Evolutionary conservation across 2,888 invertebrate genomes (phyloP).

Genomic region (Cistogaster globosa): DNA sequence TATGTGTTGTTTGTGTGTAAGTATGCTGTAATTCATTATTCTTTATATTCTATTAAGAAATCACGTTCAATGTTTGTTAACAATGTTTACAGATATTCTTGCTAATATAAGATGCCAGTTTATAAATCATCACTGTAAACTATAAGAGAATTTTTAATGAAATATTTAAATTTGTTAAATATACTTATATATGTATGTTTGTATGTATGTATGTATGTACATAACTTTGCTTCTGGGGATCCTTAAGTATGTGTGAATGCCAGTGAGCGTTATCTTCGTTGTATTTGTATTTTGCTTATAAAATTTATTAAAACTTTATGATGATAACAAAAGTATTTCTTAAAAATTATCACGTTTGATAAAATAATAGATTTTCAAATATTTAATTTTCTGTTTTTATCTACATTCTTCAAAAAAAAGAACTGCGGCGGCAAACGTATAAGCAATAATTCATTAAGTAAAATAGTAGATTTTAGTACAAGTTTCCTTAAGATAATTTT

Average conservation of each 20-base stretch:
- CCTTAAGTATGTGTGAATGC: neutral
- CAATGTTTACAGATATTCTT: constrained; percentile 67
- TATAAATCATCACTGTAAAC: constrained; percentile 40
- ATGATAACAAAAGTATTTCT: neutral
- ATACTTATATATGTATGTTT: neutral
- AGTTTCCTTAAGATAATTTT: no score
- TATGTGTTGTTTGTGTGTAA: neutral
- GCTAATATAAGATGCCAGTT: constrained; percentile 51
- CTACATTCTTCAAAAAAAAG: no score
- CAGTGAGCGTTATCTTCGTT: neutral
- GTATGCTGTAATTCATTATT: constrained; percentile 35
- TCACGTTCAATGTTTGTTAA: constrained; percentile 69
- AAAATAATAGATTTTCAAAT: constrained; percentile 56
- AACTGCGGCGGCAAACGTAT: no score
- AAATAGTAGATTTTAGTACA: no score
- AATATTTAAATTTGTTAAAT: constrained; percentile 57
- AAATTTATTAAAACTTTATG: constrained; percentile 52
- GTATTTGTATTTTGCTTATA: constrained; percentile 20
- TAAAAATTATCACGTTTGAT: constrained; percentile 59
- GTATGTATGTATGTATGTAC: neutral
- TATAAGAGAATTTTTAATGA: constrained; percentile 60
- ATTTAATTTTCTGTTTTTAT: constrained; percentile 43
- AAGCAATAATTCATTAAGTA: no score
- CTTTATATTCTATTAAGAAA: constrained; percentile 68
- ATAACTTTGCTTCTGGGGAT: no score